These are phyloP conservation scores for Heterochromis multidens DNA, from an alignment of 2,113 vertebrate genomes.

Conservation along the genomic window DNA sequence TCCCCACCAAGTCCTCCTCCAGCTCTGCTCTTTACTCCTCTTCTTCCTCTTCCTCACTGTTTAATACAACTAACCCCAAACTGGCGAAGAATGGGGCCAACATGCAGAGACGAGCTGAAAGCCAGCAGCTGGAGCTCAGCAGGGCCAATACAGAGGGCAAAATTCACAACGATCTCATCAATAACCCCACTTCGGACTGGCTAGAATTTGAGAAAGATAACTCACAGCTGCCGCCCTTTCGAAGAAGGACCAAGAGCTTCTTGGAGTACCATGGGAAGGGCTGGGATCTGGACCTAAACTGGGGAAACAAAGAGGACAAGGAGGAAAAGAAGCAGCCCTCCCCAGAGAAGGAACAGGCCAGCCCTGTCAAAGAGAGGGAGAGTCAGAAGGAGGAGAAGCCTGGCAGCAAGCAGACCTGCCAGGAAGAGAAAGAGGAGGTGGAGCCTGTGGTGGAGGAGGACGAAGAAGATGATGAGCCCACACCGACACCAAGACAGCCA, in stretches of 20 bases:
- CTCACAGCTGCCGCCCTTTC: conserved; percentile 70
- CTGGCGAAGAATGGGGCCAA: conserved; percentile 97
- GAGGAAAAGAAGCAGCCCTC: conserved; percentile 54
- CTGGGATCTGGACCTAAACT: conserved; percentile 79
- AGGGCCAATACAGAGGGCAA: conserved; percentile 80
- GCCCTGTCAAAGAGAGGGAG: conserved; percentile 65
- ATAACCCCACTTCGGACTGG: conserved; percentile 83
- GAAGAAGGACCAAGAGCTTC: conserved; percentile 92
- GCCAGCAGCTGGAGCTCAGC: conserved; percentile 87
- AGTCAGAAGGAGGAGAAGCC: conserved; percentile 74
- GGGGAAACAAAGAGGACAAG: conserved; percentile 63
- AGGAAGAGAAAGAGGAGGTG: conserved; percentile 53
- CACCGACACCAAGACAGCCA: conserved; percentile 52
- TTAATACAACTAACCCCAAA: conserved; percentile 87
- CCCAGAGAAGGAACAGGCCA: conserved; percentile 66
- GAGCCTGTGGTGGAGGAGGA: conserved; percentile 32
- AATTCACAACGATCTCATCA: conserved; percentile 58
- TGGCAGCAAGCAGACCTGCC: conserved; percentile 58
- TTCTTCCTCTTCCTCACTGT: conserved; percentile 59
- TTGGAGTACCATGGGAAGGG: conserved; percentile 88
- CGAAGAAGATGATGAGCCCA: conserved; percentile 44
- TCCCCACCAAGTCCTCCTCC: conserved; percentile 77
- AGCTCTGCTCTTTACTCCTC: conserved; percentile 73
- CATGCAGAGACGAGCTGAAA: conserved; percentile 90
- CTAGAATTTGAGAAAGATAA: conserved; percentile 84